Conservation (phyloP, 2,113 vertebrate genomes). For the Grantiella picta region DNA sequence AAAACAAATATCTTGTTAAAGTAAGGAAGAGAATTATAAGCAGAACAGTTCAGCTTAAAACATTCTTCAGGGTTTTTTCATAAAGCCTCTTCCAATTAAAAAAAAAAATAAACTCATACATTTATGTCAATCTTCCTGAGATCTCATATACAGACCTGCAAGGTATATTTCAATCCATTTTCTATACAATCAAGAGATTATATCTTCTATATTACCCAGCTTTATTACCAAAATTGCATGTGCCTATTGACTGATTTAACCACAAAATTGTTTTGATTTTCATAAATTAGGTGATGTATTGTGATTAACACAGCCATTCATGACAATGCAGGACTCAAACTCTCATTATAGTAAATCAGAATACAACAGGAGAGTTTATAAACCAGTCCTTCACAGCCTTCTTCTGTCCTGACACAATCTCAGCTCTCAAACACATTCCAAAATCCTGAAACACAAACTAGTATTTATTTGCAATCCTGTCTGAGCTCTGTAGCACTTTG, state of each 20-base stretch:
- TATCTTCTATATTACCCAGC: neutral
- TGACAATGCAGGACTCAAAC: neutral
- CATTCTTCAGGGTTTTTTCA: neutral
- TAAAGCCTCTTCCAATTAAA: neutral
- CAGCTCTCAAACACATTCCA: neutral
- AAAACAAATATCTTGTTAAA: neutral
- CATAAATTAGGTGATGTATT: neutral
- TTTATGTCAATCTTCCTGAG: neutral
- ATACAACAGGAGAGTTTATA: neutral
- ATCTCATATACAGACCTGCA: neutral
- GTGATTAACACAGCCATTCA: neutral
- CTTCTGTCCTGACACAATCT: neutral
- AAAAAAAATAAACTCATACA: neutral
- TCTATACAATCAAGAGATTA: neutral
- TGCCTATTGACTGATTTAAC: neutral
- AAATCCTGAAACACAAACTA: neutral
- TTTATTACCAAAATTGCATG: neutral
- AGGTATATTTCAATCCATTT: neutral
- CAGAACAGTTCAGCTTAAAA: neutral
- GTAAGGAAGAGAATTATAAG: neutral
- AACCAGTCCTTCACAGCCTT: neutral
- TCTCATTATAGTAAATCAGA: neutral
- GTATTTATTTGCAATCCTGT: neutral
- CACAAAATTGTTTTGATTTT: neutral
- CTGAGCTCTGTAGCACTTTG: neutral